These are phyloP conservation scores for Tragelaphus eurycerus DNA, from an alignment of 2,797 vertebrate genomes.

Conservation along the genomic window DNA sequence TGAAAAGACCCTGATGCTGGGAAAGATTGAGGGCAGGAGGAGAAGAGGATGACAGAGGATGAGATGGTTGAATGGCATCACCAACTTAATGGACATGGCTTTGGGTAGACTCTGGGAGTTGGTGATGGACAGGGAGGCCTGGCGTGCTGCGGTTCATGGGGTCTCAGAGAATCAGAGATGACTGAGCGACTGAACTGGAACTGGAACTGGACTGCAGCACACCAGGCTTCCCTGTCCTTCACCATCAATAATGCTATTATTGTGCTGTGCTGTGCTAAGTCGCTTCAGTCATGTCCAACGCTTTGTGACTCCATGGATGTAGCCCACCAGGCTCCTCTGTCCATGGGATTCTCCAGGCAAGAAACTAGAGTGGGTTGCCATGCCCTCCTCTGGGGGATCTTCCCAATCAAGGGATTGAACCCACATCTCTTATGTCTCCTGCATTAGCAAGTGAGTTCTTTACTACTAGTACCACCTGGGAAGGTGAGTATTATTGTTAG, in stretches of 20 bases:
- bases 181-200: not conserved
- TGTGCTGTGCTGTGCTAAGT: not conserved
- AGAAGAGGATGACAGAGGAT: not conserved
- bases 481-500: not conserved
- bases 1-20: not conserved
- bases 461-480: not conserved
- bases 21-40: not conserved
- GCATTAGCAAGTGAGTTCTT: not conserved
- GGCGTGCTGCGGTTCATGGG: accelerated
- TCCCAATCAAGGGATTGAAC: not conserved
- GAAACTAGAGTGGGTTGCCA: not conserved
- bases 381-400: not conserved
- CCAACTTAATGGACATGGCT: not conserved
- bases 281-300: not conserved
- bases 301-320: not conserved
- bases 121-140: not conserved
- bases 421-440: not conserved
- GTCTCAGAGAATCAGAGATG: not conserved
- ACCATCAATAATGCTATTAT: not conserved
- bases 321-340: not conserved
- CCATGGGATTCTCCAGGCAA: not conserved
- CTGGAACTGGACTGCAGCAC: not conserved
- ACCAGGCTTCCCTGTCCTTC: not conserved
- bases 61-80: not conserved
- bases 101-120: not conserved